Percentiles rank a stretch among this genome's conserved stretches.
These are phyloP conservation scores for Drosophila sp. DNA, from an alignment of 1,140 invertebrate genomes.

Conservation along the genomic window DNA sequence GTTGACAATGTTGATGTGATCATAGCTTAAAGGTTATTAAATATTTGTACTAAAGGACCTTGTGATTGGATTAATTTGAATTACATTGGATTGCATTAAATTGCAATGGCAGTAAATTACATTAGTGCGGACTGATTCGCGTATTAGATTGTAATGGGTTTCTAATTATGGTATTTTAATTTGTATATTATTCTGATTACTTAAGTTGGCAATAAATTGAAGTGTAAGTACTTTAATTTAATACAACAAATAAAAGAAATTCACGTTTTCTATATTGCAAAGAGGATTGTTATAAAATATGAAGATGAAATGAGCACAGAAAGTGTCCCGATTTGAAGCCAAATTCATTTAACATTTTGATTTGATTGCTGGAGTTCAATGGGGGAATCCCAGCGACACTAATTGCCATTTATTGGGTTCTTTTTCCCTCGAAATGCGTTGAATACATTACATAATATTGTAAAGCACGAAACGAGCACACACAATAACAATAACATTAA, in stretches of 20 bases:
- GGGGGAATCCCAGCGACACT: not conserved
- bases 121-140: not conserved
- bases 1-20: not conserved
- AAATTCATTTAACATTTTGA: not conserved
- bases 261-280: too few relatives aligned
- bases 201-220: too few relatives aligned
- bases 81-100: not conserved
- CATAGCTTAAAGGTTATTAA: not conserved
- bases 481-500: slow-evolving; percentile 4
- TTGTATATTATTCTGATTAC: too few relatives aligned
- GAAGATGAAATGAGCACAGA: too few relatives aligned
- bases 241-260: too few relatives aligned
- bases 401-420: slow-evolving; percentile 3
- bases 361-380: not conserved
- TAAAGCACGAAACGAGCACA: slow-evolving; percentile 20
- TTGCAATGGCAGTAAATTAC: too few relatives aligned
- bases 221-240: not conserved
- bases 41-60: not conserved
- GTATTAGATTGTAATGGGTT: too few relatives aligned
- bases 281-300: too few relatives aligned
- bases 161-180: too few relatives aligned
- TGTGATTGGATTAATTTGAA: not conserved
- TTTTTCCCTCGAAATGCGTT: not conserved
- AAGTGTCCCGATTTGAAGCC: not conserved
- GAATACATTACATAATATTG: slow-evolving; percentile 28